These are phyloP conservation scores for Mus spicilegus DNA, from an alignment of 2,113 vertebrate species.

Conservation along the genomic window DNA sequence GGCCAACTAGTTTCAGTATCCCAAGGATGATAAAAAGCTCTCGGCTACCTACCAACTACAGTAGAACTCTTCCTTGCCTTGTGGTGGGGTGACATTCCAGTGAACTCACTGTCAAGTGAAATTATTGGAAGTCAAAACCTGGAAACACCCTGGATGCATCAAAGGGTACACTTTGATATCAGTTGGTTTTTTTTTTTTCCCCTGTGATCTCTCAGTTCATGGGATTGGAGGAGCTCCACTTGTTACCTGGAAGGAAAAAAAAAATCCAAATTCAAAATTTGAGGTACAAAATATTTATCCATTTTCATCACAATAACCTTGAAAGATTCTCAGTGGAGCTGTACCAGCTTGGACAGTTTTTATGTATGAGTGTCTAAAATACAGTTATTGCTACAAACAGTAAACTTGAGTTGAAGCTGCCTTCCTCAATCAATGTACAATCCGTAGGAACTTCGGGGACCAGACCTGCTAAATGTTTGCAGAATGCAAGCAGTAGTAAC, in stretches of 20 bases:
- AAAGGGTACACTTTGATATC: too few relatives aligned
- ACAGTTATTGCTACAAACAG: not conserved
- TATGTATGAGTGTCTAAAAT: not conserved
- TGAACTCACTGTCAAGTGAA: not conserved
- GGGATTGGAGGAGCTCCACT: rapidly evolving
- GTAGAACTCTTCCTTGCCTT: not conserved
- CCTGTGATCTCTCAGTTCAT: not conserved
- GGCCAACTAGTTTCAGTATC: not conserved
- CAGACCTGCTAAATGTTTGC: not conserved
- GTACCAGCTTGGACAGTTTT: not conserved
- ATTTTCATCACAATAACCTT: not conserved
- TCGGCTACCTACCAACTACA: not conserved
- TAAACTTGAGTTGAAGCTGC: not conserved
- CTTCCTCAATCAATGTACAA: not conserved
- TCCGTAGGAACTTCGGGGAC: not conserved
- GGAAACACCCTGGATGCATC: not conserved
- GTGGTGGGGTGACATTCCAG: not conserved
- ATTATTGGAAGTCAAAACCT: not conserved
- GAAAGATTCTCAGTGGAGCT: not conserved
- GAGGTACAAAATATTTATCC: not conserved
- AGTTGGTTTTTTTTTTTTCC: not conserved
- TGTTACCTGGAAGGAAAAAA: not conserved
- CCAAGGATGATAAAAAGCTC: not conserved
- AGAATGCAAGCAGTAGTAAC: not conserved
- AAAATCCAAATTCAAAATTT: not conserved